phyloP scores from a whole-genome alignment of 2,888 invertebrate genomes.

The Folsomia manolachei region DNA sequence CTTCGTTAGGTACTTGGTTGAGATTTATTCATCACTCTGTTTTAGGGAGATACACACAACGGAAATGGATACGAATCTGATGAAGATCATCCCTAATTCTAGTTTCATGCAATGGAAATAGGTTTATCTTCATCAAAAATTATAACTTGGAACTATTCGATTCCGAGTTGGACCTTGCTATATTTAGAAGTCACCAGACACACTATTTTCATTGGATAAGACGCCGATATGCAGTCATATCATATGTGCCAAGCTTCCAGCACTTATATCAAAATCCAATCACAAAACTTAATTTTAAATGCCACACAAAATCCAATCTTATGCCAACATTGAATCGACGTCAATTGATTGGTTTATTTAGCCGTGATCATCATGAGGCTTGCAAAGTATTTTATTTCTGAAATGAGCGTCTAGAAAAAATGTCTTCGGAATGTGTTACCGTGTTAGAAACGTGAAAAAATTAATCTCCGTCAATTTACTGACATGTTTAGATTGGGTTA shows the following conservation, averaged over 20 bases:
- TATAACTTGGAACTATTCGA: neutral
- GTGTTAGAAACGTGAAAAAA: neutral
- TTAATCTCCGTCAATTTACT: neutral
- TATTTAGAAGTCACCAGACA: constrained; percentile 32
- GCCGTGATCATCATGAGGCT: neutral
- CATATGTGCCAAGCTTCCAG: neutral
- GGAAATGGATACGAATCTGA: neutral
- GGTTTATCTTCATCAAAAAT: neutral
- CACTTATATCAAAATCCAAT: neutral
- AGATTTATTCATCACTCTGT: neutral
- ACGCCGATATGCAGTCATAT: no score
- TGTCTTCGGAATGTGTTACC: neutral
- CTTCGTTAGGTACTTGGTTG: neutral
- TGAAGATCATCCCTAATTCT: neutral
- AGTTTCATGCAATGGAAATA: neutral
- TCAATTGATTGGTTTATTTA: no score
- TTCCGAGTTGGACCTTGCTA: constrained; percentile 12
- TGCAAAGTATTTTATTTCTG: neutral
- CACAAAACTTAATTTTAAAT: neutral
- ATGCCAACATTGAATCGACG: neutral
- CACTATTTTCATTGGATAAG: constrained; percentile 28
- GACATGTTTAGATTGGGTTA: neutral
- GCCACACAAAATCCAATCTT: neutral
- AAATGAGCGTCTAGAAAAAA: neutral
- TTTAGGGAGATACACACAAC: neutral